Conservation (phyloP, 2,797 vertebrate genomes). For the Mormyrops attenuatus region DNA sequence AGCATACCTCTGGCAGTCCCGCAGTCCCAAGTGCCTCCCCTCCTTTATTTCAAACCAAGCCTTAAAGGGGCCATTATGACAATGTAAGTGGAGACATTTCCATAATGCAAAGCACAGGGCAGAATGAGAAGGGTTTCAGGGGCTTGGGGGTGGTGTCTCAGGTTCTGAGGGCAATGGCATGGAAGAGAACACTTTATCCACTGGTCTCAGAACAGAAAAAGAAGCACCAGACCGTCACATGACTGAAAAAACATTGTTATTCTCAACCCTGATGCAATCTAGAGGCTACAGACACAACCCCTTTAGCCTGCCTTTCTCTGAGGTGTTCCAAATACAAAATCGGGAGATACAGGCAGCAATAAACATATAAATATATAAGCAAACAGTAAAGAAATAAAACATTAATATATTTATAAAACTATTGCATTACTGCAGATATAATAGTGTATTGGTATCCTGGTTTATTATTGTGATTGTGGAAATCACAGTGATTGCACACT, state of each 20-base stretch:
- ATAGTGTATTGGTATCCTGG: neutral
- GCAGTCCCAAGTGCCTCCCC: conserved; percentile 11
- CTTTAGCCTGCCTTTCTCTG: conserved; percentile 22
- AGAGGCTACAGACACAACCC: conserved; percentile 37
- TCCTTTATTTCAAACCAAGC: conserved; percentile 13
- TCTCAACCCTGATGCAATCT: conserved; percentile 39
- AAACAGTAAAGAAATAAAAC: neutral
- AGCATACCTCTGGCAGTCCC: conserved; percentile 52
- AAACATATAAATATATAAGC: conserved; percentile 23
- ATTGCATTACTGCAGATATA: neutral
- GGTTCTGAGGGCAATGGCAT: neutral
- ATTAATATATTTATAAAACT: neutral
- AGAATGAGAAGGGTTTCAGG: neutral
- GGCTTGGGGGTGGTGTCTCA: neutral
- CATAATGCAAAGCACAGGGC: conserved; percentile 4
- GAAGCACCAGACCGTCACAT: conserved; percentile 42
- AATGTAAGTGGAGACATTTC: conserved; percentile 19
- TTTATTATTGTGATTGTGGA: neutral
- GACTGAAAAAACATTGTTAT: conserved; percentile 39
- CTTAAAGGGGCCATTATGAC: conserved; percentile 21
- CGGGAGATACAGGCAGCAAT: conserved; percentile 25
- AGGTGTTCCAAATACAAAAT: conserved; percentile 32
- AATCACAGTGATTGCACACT: neutral
- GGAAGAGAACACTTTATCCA: conserved; percentile 26
- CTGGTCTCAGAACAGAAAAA: conserved; percentile 35